Conservation (phyloP, 2,888 invertebrate species). For the Drosophila tripunctata region DNA sequence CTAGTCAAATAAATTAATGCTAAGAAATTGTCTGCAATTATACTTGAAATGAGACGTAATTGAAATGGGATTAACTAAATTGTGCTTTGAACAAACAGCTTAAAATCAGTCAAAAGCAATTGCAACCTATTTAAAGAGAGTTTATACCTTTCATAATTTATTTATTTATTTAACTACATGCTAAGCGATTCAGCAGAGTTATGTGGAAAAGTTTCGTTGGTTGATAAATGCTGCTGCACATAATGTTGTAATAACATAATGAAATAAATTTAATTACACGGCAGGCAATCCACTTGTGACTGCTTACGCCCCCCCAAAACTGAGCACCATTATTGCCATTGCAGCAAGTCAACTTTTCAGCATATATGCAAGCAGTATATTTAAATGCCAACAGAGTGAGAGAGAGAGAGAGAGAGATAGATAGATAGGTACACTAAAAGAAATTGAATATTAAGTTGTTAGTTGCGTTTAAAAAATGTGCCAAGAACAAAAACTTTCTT, state of each 20-base stretch:
- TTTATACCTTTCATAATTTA: too few relatives aligned
- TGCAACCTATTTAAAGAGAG: too few relatives aligned
- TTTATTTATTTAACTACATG: neutral
- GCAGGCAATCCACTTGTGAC: conserved; percentile 55
- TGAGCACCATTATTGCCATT: neutral
- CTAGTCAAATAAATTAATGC: conserved; percentile 24
- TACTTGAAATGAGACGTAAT: neutral
- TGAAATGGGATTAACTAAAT: neutral
- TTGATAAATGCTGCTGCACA: conserved; percentile 4
- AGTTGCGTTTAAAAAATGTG: neutral
- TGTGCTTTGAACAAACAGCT: neutral
- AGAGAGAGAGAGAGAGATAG: too few relatives aligned
- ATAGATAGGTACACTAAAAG: neutral
- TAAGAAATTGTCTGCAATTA: conserved; percentile 4
- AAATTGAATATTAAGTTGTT: neutral
- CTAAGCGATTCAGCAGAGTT: neutral
- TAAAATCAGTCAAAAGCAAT: too few relatives aligned
- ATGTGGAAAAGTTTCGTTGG: neutral
- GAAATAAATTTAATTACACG: conserved; percentile 73
- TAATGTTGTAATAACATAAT: conserved; percentile 42
- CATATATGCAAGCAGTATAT: conserved; percentile 16
- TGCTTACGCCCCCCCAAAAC: conserved; percentile 5
- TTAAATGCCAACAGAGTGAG: conserved; percentile 17
- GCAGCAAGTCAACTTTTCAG: conserved; percentile 26
- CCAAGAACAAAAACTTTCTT: too few relatives aligned